A percentile compares a stretch with the other conserved stretches of the same genome.
Conservation (phyloP, 2,797 vertebrate species). For the Poecilia gillii region DNA sequence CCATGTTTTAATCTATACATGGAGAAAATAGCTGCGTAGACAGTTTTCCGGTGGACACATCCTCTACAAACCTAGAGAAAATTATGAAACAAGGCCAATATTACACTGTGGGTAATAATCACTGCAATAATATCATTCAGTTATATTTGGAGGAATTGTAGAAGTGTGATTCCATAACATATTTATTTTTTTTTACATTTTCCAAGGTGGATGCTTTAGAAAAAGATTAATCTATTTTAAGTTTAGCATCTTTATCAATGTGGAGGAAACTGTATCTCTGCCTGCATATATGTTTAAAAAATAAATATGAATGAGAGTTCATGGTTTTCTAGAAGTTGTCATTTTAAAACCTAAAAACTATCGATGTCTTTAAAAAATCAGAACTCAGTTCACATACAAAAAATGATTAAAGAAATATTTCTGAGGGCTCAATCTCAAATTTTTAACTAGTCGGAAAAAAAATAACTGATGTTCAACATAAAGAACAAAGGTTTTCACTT, state of each 20-base stretch:
- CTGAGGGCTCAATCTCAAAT: not conserved
- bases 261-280: not conserved
- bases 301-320: not conserved
- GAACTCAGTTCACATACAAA: not conserved
- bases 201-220: not conserved
- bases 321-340: not conserved
- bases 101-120: not conserved
- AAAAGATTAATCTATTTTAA: not conserved
- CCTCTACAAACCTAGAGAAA: not conserved
- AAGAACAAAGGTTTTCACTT: not conserved
- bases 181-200: not conserved
- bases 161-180: not conserved
- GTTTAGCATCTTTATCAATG: not conserved
- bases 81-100: not conserved
- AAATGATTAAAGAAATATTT: constrained; percentile 7
- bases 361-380: not conserved
- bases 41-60: not conserved
- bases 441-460: not conserved
- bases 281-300: not conserved
- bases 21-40: not conserved
- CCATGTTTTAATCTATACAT: not conserved
- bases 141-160: not conserved
- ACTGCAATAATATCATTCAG: not conserved
- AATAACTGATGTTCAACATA: not conserved
- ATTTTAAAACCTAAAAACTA: constrained; percentile 1